Evolutionary conservation across 1,140 invertebrate species (phyloP), one percentile per base, ranked within the genome.

Genomic region (Acyrthosiphon pisum): DNA sequence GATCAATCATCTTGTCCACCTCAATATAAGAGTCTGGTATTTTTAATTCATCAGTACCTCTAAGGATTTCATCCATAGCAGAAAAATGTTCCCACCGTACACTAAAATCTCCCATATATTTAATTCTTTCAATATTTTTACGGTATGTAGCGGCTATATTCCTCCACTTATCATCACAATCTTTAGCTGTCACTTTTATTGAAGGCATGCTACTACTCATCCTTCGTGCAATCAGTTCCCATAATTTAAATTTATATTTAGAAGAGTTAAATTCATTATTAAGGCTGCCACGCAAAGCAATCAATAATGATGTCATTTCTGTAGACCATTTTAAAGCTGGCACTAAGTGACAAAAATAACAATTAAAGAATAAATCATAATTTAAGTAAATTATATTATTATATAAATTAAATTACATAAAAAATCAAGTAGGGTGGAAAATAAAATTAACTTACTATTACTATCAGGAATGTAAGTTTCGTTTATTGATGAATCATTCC

Each of bases 101-200:
- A 56, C 48, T 93, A 81, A 90, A 90, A 84, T 93, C 93, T 30
- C 94, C 94, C 50, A 84, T 60, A 23, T 60, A 86, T 87, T 94
- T 94, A 35, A 93, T 83, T 87, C 90, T 94, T 81, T 93, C 92
- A 20, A 94, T 87, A 94, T 94, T 94, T 87, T 94, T 94, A 23
- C 94, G 91, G 87, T 94, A 94, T 41, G 94, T 94, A 35, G 92
- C 92, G 1, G 93, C 94, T 50, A 94, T 94, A 91, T 94, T 94
- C 84, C 94, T 93, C 94, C 94, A 94, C 44, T 94, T 94, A 23
- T 94, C 94, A 87, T 94, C 94, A 44, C 94, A 94, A 86, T 93
- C 94, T 93, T 94, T 94, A 87, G 94, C 92, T 11, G 94, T 93
- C 6, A 91, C 89, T 86, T 93, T 93, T 6, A 93, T 83, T 37